phyloP scores from a whole-genome alignment of 2,797 vertebrate species.

The Darevskia mixta region DNA sequence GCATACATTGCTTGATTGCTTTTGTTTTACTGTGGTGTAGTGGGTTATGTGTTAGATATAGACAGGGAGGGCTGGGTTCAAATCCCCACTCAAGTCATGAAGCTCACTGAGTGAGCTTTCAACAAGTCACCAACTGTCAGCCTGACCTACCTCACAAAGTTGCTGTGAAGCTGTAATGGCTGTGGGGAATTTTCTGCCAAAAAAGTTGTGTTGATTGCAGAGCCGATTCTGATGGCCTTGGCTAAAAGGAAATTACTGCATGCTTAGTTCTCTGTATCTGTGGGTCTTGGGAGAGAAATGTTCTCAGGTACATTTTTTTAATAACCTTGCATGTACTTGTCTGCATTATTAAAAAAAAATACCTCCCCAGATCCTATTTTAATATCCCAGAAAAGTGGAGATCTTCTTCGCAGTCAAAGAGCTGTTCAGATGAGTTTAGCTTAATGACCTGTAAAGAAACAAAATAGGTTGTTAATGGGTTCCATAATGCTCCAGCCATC shows the following conservation, averaged over 20 bases:
- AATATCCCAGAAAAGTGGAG: not conserved
- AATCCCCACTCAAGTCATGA: not conserved
- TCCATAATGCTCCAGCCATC: not conserved
- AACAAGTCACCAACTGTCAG: not conserved
- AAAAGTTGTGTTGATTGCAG: not conserved
- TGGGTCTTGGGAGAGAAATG: not conserved
- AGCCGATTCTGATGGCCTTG: not conserved
- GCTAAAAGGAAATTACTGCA: not conserved
- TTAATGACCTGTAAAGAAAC: slow-evolving; percentile 53
- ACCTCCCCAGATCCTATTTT: slow-evolving; percentile 38
- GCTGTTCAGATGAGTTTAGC: slow-evolving; percentile 44
- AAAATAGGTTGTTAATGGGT: not conserved
- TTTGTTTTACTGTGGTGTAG: too few species aligned
- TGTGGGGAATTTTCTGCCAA: not conserved
- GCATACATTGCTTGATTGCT: too few species aligned
- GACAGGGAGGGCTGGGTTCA: not conserved
- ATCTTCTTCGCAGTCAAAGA: slow-evolving; percentile 28
- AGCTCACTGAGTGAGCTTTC: not conserved
- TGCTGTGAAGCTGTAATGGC: not conserved
- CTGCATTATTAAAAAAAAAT: not conserved
- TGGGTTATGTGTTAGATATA: not conserved
- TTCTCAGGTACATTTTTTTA: not conserved
- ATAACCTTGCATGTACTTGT: not conserved
- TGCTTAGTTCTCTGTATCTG: too few species aligned
- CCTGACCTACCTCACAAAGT: not conserved